Conservation (phyloP, 2,113 vertebrate genomes). For the Anguilla japonica region DNA sequence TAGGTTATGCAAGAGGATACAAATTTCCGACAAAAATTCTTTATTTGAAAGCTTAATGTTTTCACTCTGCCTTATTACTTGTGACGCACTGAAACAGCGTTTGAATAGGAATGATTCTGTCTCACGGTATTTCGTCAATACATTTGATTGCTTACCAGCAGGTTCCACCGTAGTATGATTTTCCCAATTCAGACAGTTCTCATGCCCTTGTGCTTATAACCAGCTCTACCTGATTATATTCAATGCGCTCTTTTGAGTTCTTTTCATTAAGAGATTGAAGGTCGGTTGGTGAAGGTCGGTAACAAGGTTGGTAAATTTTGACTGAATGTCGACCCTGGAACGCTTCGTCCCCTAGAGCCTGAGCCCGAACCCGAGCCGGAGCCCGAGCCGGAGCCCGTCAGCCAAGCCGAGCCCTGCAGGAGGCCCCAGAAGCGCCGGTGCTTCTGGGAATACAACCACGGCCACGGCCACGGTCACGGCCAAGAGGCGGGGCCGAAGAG, state of each 20-base stretch:
- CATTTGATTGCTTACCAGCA: too few species aligned
- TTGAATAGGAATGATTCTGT: too few species aligned
- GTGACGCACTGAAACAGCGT: too few species aligned
- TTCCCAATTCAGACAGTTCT: background rate
- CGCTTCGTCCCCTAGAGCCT: background rate
- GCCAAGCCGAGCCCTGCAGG: conserved; percentile 38
- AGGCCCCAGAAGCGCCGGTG: conserved; percentile 63
- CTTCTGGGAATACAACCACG: conserved; percentile 71
- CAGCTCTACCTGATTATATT: background rate
- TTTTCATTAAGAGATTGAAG: background rate
- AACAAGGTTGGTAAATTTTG: background rate
- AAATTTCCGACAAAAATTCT: too few species aligned
- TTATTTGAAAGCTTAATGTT: too few species aligned
- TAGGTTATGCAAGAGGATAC: too few species aligned
- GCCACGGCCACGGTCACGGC: conserved; percentile 42
- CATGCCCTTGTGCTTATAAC: background rate
- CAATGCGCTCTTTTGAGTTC: background rate
- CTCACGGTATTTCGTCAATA: too few species aligned
- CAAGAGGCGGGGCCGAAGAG: conserved; percentile 52
- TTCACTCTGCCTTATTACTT: too few species aligned
- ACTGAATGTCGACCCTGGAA: background rate
- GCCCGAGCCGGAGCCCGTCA: conserved; percentile 43
- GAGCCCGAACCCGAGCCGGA: conserved; percentile 40
- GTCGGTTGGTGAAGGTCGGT: too few species aligned
- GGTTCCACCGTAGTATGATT: background rate